These are phyloP conservation scores for Morinoia aosen DNA, from an alignment of 2,888 invertebrate genomes.

Conservation along the genomic window DNA sequence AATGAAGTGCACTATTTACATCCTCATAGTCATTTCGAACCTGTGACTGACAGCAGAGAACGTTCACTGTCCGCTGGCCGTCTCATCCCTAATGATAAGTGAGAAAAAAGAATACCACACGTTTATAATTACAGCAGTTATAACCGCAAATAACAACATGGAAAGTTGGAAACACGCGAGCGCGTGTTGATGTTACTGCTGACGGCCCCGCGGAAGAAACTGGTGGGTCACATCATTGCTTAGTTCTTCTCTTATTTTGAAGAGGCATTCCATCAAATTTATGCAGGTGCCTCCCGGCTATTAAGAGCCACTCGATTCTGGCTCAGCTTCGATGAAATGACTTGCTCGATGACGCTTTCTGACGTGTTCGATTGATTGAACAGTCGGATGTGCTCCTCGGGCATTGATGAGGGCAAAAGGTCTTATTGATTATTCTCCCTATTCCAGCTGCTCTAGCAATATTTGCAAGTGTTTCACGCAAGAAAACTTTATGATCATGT, in stretches of 20 bases:
- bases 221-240: neutral
- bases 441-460: neutral
- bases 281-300: neutral
- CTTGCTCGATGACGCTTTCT: neutral
- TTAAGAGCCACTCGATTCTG: neutral
- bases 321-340: neutral
- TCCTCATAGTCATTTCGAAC: neutral
- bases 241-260: neutral
- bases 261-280: constrained; percentile 1
- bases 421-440: neutral
- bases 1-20: neutral
- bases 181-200: neutral
- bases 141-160: neutral
- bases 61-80: neutral
- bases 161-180: neutral
- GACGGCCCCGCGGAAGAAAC: neutral
- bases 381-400: neutral
- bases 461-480: neutral
- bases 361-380: constrained; percentile 33
- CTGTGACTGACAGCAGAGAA: neutral
- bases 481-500: neutral
- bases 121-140: neutral
- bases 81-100: neutral
- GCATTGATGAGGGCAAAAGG: neutral
- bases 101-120: neutral